These are phyloP conservation scores for Notothenia coriiceps DNA, from an alignment of 2,113 vertebrate genomes.

Conservation along the genomic window DNA sequence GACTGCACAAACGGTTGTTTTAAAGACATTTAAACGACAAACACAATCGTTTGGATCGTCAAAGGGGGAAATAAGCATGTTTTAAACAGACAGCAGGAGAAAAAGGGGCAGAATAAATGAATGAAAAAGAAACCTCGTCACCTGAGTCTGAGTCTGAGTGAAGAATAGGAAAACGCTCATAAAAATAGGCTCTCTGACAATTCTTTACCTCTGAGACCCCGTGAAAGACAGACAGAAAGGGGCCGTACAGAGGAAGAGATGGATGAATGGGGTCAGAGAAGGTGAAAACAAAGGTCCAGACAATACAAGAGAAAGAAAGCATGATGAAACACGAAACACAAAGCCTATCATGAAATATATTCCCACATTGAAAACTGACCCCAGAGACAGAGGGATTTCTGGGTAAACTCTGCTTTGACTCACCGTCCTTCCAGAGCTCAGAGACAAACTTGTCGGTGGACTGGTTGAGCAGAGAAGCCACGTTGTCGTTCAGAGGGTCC, in stretches of 20 bases:
- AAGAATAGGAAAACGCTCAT: constrained; percentile 86
- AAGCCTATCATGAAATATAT: constrained; percentile 20
- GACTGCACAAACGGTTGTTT: constrained; percentile 36
- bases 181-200: constrained; percentile 97
- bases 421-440: constrained; percentile 98
- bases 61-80: constrained; percentile 30
- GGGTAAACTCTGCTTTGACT: constrained; percentile 60
- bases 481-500: constrained; percentile 97
- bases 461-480: constrained; percentile 94
- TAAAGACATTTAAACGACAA: constrained; percentile 20
- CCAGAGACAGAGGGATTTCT: neutral
- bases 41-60: neutral
- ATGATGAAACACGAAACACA: constrained; percentile 49
- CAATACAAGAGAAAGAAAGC: constrained; percentile 62
- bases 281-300: constrained; percentile 73
- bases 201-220: constrained; percentile 90
- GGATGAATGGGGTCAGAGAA: constrained; percentile 42
- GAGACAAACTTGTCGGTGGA: constrained; percentile 98
- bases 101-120: constrained; percentile 4
- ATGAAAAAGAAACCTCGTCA: constrained; percentile 80
- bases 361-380: neutral
- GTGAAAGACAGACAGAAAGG: constrained; percentile 58
- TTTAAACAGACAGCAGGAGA: constrained; percentile 18
- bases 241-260: constrained; percentile 56
- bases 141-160: constrained; percentile 91